Evolutionary conservation across 2,113 vertebrate species (phyloP).

Genomic region (Cyphomyrus plagiostoma): DNA sequence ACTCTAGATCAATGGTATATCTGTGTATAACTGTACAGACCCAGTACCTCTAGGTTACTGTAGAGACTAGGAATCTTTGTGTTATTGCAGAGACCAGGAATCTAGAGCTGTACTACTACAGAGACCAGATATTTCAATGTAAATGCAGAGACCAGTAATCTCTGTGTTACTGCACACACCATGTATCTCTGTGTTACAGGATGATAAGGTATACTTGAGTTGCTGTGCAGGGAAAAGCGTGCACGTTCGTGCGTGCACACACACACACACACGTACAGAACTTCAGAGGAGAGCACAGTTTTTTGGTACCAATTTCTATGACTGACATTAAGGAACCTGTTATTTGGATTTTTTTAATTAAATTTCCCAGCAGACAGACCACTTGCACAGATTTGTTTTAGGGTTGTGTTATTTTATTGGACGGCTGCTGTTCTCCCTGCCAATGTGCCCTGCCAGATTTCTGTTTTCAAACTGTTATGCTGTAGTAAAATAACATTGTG

Average conservation of each 20-base stretch:
- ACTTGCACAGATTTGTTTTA: not conserved
- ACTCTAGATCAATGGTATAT: not conserved
- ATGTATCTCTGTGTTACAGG: not conserved
- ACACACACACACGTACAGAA: not conserved
- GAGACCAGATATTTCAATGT: not conserved
- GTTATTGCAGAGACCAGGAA: not conserved
- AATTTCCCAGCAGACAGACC: not conserved
- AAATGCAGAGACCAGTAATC: not conserved
- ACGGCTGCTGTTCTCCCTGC: not conserved
- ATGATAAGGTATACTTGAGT: not conserved
- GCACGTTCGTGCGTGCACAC: too few species aligned
- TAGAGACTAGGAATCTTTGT: not conserved
- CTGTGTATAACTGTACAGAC: not conserved
- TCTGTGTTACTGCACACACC: not conserved
- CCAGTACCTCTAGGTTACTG: not conserved
- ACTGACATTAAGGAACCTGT: not conserved
- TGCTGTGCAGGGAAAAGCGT: not conserved
- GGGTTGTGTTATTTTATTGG: not conserved
- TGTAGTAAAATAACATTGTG: slow-evolving; percentile 35
- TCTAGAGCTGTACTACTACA: not conserved
- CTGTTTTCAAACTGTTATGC: slow-evolving; percentile 8
- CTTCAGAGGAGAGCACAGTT: not conserved
- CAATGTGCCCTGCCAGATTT: not conserved
- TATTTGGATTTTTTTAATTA: not conserved
- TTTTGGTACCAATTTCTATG: not conserved